A percentile compares a stretch with the other conserved stretches of the same genome.
These are phyloP conservation scores for Hoplias malabaricus DNA, from an alignment of 2,113 vertebrate genomes.

Conservation along the genomic window DNA sequence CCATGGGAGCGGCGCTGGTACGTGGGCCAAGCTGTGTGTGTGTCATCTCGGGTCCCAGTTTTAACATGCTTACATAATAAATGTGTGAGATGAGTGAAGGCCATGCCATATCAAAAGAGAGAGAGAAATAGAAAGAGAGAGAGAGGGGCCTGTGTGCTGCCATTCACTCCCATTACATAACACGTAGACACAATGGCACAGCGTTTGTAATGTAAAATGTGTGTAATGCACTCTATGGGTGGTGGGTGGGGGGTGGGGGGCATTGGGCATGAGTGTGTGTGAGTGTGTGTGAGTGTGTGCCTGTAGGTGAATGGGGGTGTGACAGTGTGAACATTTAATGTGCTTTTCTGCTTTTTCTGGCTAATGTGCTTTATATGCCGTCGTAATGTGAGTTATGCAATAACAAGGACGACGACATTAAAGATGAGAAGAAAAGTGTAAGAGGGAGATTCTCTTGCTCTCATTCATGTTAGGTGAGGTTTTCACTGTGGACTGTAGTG, in stretches of 20 bases:
- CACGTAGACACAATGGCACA: not conserved
- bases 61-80: not conserved
- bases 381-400: not conserved
- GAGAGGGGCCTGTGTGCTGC: not conserved
- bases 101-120: not conserved
- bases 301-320: constrained; percentile 1
- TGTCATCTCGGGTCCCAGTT: not conserved
- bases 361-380: not conserved
- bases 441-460: too few species aligned
- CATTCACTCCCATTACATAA: not conserved
- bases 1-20: too few species aligned
- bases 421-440: not conserved
- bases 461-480: too few species aligned
- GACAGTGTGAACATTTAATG: not conserved
- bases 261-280: not conserved
- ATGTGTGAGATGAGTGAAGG: not conserved
- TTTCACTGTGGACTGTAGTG: too few species aligned
- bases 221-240: not conserved
- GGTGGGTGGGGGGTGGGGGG: not conserved
- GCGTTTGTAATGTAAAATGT: not conserved
- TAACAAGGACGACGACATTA: not conserved
- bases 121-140: not conserved
- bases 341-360: not conserved
- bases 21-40: not conserved
- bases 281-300: not conserved